phyloP scores from a whole-genome alignment of 2,888 invertebrate genomes.

The Pammene aurita region DNA sequence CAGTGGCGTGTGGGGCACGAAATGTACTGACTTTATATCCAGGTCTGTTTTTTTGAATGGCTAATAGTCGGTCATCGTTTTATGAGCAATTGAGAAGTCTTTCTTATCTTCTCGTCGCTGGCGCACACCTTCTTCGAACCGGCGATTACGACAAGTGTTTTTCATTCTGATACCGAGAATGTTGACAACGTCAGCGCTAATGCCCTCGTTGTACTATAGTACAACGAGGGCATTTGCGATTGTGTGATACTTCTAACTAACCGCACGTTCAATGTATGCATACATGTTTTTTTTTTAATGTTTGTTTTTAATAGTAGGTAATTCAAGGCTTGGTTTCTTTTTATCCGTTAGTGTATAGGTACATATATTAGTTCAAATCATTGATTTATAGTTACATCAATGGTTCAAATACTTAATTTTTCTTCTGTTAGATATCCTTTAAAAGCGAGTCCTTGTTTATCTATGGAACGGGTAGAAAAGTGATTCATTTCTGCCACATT shows the following conservation, averaged over 20 bases:
- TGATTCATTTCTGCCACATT: too few relatives aligned
- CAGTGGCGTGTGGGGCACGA: too few relatives aligned
- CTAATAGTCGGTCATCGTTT: neutral
- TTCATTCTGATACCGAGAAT: conserved; percentile 35
- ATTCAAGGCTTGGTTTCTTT: neutral
- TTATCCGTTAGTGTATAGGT: neutral
- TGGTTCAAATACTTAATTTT: too few relatives aligned
- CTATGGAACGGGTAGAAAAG: too few relatives aligned
- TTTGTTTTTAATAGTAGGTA: neutral
- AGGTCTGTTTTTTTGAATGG: too few relatives aligned
- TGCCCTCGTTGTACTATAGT: too few relatives aligned
- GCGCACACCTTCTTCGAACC: conserved; percentile 22
- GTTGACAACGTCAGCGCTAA: conserved; percentile 28
- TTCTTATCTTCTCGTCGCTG: neutral
- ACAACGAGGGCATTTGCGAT: conserved; percentile 7
- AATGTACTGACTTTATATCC: too few relatives aligned
- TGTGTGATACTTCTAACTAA: conserved; percentile 2
- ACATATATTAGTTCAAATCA: too few relatives aligned
- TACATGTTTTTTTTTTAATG: neutral
- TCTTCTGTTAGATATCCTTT: too few relatives aligned
- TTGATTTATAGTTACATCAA: too few relatives aligned
- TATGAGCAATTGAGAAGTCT: neutral
- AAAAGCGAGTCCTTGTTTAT: too few relatives aligned
- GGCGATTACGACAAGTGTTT: conserved; percentile 35
- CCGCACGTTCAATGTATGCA: conserved; percentile 13